Evolutionary conservation across 2,797 vertebrate species (phyloP).

Genomic region (Spondyliosoma cantharus): DNA sequence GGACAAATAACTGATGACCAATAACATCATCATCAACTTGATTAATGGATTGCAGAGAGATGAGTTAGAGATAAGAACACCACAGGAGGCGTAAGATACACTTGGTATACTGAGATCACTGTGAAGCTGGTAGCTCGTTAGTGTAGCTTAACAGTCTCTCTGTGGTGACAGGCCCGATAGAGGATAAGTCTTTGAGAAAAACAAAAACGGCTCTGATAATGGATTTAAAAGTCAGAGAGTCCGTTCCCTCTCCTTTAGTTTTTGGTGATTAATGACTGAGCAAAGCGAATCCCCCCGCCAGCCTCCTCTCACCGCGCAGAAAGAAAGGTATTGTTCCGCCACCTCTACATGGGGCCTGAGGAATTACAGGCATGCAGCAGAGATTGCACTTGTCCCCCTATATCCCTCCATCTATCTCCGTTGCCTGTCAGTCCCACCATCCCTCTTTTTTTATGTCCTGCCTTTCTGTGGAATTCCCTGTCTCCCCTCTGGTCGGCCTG

Average conservation of each 20-base stretch:
- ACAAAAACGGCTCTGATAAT: no score
- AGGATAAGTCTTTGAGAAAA: no score
- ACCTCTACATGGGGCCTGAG: slow-evolving; percentile 31
- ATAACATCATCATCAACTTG: no score
- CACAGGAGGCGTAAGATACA: no score
- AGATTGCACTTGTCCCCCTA: slow-evolving; percentile 9
- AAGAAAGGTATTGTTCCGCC: slow-evolving; percentile 24
- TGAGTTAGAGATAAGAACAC: no score
- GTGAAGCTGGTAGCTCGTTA: no score
- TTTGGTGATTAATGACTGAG: neutral
- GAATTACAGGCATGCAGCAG: slow-evolving; percentile 53
- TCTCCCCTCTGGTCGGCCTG: slow-evolving; percentile 5
- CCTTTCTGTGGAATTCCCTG: slow-evolving; percentile 26
- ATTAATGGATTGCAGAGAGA: no score
- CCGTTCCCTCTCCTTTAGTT: neutral
- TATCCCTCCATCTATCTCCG: slow-evolving; percentile 25
- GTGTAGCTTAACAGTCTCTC: no score
- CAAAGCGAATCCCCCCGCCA: slow-evolving; percentile 6
- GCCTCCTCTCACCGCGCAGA: slow-evolving; percentile 5
- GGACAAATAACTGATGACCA: no score
- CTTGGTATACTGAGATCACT: no score
- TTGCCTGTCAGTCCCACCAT: neutral
- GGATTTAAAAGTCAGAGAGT: neutral
- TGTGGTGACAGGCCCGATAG: no score
- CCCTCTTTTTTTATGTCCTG: neutral